Conservation (phyloP, 2,113 vertebrate species). For the Rhegmatorhina hoffmannsi region DNA sequence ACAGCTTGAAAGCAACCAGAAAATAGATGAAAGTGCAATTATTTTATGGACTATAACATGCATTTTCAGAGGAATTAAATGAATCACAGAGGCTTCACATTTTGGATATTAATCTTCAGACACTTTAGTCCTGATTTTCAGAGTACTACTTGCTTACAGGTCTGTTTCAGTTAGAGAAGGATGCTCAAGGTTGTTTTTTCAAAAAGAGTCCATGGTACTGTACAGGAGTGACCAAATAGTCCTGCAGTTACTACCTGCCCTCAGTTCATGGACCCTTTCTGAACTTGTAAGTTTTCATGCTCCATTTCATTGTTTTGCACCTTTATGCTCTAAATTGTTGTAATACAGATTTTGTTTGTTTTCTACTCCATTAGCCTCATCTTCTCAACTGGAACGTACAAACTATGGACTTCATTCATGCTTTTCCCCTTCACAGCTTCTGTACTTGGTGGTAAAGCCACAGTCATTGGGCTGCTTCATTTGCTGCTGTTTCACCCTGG, state of each 20-base stretch:
- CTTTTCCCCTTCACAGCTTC: background rate
- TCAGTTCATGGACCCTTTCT: background rate
- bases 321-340: background rate
- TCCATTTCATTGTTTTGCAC: background rate
- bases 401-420: background rate
- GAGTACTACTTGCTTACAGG: background rate
- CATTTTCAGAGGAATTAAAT: background rate
- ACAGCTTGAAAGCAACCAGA: background rate
- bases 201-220: background rate
- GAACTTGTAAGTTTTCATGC: background rate
- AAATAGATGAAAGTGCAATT: background rate
- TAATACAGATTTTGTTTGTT: background rate
- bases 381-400: background rate
- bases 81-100: background rate
- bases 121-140: background rate
- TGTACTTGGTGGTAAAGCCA: background rate
- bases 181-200: background rate
- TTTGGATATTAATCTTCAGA: background rate
- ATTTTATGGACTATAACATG: background rate
- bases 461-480: accelerated
- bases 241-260: background rate
- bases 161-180: background rate
- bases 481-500: background rate
- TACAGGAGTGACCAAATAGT: background rate
- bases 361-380: background rate